Base-by-base conservation (phyloP, 2,888 invertebrate genomes). In the Hirtodrosophila cameraria region DNA sequence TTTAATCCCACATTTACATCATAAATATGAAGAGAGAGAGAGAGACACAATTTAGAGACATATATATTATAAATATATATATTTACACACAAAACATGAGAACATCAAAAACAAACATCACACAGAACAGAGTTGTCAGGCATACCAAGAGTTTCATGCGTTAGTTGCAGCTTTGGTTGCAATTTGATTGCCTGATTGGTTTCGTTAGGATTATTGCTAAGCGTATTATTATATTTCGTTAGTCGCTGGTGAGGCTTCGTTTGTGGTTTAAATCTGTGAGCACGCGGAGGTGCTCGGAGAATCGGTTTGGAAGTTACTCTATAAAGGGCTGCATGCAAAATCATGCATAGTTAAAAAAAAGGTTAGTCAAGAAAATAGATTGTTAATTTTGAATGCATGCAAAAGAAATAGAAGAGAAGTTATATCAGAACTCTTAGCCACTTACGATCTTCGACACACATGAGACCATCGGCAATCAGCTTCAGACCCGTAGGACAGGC, bases 381-480 rank as follows among this genome's bases (percentile, higher is more conserved):
- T 4, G 36, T 74, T 68, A 61, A 36, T 53, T 35, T 27, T 9
- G 2, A 11, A 7, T 7, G 4, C 60, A 55, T 60, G 69, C 67
- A 30, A n/a, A 18, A 12, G n/a, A 63, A 15, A 33, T 5, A 13
- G 23, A 13, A 27, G 1, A 9, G 11, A 3, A 9, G 7, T 4
- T n/a, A 3, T 1, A 0, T 0, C 1, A 16, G n/a, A 23, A 1
- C 1, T 23, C 1, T 1, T 96, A 6, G 68, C 69, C 67, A 93
- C 94, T 94, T 92, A 97, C 97, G 95, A 91, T 96, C 96, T 92
- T 96, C 95, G 86, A 95, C 94, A 91, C 97, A 97, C 93, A 96
- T 97, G 85, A 95, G 94, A 75, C 95, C 94, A 91, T 97, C 96
- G 1, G 94, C 92, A 88, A 96, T 91, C 73, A 97, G 93, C 70